Base-by-base conservation (phyloP, 2,888 invertebrate genomes). In the Microplitis manilae region DNA sequence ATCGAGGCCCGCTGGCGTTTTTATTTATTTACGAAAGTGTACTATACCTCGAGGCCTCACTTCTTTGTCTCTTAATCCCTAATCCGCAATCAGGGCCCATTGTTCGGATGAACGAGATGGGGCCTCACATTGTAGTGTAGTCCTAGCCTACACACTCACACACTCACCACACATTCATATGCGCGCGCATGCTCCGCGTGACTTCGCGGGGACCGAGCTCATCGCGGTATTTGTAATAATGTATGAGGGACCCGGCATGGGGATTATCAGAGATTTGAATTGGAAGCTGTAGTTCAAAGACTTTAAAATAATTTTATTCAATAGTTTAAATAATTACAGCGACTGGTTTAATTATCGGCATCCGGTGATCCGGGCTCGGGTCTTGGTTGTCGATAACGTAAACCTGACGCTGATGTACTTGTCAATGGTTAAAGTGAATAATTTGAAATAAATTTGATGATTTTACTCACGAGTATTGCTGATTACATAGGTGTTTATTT, bases 71-170 rank as follows among this genome's bases (percentile, higher is more conserved):
- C 84, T 83, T 86, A 87, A 87, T 87, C 86, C 86, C 85, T 88
- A 87, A 87, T 87, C 87, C 88, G 87, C 87, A 88, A 88, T 88
- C 88, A 88, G 86, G 84, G 83, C 81, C 86, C 85, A 88, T 88
- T 88, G 88, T 87, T 84, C 83, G 83, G 83, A 80, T 84, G 84
- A 81, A 69, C 79, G 78, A 76, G 60, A 68, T 73, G 72, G 70
- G 39, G 71, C 75, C 62, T 81, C 78, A 64, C 77, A 76, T 78
- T 79, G 50, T 78, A 13, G 50, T 50, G 13, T 8, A 50, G 30
- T 30, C 30, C 30, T 30, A 30, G 0, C 30, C 4, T 30, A 50
- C 50, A 50, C 50, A 50, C 50, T 13, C 9, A 13, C 50, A 5
- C 9, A 13, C 50, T 50, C 50, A 50, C 50, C 76, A 80, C 30